Evolutionary conservation across 37 sponge, comb jelly and placozoan species (phyloP).

Genomic region (Hexactinellida sp.): DNA sequence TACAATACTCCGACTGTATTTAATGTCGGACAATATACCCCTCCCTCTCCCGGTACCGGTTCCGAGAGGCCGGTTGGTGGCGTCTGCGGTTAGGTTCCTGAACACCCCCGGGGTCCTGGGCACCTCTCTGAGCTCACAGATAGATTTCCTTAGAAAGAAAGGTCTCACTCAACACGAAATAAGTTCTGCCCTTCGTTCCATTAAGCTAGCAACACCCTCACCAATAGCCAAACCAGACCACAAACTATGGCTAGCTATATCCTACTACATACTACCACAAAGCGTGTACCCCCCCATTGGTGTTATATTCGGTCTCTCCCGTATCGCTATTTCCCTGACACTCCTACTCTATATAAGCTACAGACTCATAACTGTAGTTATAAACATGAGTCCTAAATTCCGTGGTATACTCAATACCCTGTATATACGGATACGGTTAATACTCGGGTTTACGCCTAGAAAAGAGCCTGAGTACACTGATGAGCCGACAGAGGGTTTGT

Average conservation of each 20-base stretch:
- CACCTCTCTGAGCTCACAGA: background rate
- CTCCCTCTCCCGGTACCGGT: background rate
- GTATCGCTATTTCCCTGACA: background rate
- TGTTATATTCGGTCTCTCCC: background rate
- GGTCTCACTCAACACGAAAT: background rate
- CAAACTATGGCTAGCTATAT: background rate
- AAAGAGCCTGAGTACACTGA: background rate
- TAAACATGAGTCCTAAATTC: background rate
- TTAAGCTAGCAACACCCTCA: background rate
- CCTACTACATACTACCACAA: background rate
- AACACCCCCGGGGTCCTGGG: background rate
- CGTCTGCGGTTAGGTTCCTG: background rate
- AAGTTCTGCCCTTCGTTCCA: background rate
- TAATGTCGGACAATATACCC: background rate
- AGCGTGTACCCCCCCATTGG: background rate
- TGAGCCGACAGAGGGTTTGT: background rate
- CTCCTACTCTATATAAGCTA: background rate
- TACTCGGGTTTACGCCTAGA: background rate
- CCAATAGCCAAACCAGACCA: background rate
- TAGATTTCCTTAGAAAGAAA: background rate
- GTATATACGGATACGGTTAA: background rate
- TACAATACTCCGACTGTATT: too few relatives aligned
- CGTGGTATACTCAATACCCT: background rate
- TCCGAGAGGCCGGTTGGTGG: background rate
- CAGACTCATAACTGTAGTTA: background rate